Base-by-base conservation (phyloP, 2,888 invertebrate genomes). In the Apantesis nais region DNA sequence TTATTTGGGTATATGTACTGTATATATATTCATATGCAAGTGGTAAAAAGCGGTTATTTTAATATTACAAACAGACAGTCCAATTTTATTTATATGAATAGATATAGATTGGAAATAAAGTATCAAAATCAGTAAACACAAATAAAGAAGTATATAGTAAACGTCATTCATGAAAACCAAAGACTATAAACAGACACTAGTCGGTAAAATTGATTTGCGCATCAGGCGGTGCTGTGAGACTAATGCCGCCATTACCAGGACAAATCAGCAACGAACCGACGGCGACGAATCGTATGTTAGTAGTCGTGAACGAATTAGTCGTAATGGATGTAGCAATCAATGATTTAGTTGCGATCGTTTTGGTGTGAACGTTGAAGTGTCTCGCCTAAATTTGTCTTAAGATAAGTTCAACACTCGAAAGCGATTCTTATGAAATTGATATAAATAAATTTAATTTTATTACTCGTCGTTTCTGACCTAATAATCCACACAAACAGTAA, bases 241-340 rank as follows among this genome's bases (percentile, higher is more conserved):
- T 83, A 85, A 87, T 86, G 81, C 71, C 22, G 37, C 79, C 78
- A 85, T 87, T 86, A 87, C 74, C 22, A 66, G 77, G 81, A 87
- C 86, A 86, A 86, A 87, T 86, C 85, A 81, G 77, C 72, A 63
- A 62, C 75, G 74, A 81, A 80, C 72, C 68, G 71, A 79, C 74
- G 73, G 66, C 77, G 82, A 81, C 77, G 76, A 83, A 79, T 84
- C 77, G 78, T 81, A 74, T 83, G 83, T 83, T 85, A 77, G 76
- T 71, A 78, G 74, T 80, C 72, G 80, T 67, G 41, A 71, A 74
- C 74, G 78, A 82, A 85, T 85, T 83, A 83, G 81, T 71, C 63
- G 76, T 83, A 81, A 84, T 79, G 76, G 68, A 78, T 69, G 74
- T 78, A 75, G 73, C 75, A 65, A 71, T 72, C 74, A 74, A 65